These are phyloP conservation scores for Drosophila vallismaia DNA, from an alignment of 2,888 invertebrate genomes.

Conservation along the genomic window DNA sequence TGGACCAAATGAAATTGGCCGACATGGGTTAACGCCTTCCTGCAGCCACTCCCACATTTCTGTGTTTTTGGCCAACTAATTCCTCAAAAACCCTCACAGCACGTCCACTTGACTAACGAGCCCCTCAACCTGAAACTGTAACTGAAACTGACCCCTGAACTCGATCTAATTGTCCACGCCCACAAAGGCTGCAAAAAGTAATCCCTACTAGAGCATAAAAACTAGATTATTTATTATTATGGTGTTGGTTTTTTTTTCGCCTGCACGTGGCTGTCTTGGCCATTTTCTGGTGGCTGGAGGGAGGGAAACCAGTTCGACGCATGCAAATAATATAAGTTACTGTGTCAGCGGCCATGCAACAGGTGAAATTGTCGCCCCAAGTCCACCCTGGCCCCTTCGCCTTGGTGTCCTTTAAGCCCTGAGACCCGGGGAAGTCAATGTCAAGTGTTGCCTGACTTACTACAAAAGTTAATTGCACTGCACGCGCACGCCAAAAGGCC, in stretches of 20 bases:
- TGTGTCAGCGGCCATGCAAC: conserved; percentile 80
- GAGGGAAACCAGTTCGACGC: conserved; percentile 48
- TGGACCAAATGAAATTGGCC: neutral
- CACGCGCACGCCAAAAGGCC: conserved; percentile 71
- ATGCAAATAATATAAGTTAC: conserved; percentile 82
- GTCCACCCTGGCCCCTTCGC: conserved; percentile 8
- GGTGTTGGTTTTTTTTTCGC: neutral
- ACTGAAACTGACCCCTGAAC: conserved; percentile 9
- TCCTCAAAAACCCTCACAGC: conserved; percentile 14
- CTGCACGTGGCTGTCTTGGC: conserved; percentile 52
- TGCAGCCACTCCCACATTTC: neutral
- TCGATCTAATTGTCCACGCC: conserved; percentile 41
- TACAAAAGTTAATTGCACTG: conserved; percentile 76
- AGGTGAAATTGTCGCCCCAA: conserved; percentile 82
- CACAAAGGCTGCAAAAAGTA: conserved; percentile 16
- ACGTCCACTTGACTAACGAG: conserved; percentile 10
- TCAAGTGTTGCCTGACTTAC: conserved; percentile 76
- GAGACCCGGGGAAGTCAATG: conserved; percentile 58
- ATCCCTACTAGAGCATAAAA: neutral
- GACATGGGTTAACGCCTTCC: conserved; percentile 14
- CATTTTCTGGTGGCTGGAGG: conserved; percentile 10
- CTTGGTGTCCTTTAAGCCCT: neutral
- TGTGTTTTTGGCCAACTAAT: neutral
- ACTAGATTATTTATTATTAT: conserved; percentile 18
- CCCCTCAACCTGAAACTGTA: neutral